Evolutionary conservation across 2,113 vertebrate genomes (phyloP).

Genomic region (Leptobrachium ailaonicum): DNA sequence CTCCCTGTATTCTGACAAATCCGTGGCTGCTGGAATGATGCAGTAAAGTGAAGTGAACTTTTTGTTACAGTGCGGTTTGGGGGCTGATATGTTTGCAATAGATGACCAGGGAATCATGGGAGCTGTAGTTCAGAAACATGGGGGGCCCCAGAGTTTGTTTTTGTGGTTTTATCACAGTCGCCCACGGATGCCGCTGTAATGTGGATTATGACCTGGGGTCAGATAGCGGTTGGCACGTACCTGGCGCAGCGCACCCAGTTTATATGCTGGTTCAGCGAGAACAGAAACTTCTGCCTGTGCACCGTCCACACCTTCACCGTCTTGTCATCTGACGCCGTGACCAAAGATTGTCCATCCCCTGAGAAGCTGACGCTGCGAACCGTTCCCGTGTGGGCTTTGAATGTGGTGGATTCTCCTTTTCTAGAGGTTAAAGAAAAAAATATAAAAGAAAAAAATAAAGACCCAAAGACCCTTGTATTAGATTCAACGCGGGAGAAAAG

Average conservation of each 20-base stretch:
- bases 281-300: conserved; percentile 93
- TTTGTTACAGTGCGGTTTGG: no score
- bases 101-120: no score
- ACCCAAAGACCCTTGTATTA: background rate
- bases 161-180: no score
- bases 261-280: conserved; percentile 90
- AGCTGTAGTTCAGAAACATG: no score
- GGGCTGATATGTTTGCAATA: no score
- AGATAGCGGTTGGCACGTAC: conserved; percentile 63
- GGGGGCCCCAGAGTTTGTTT: no score
- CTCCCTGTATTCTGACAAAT: no score
- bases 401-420: conserved; percentile 87
- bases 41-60: no score
- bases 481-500: no score
- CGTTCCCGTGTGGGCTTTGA: conserved; percentile 86
- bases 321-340: conserved; percentile 95
- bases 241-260: conserved; percentile 98
- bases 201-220: background rate
- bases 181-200: no score
- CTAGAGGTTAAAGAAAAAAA: conserved; percentile 57
- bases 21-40: no score
- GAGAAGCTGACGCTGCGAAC: conserved; percentile 92
- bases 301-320: conserved; percentile 93
- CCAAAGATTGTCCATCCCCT: conserved; percentile 83
- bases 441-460: background rate